phyloP scores from a whole-genome alignment of 2,113 vertebrate species.

The Calidris pugnax region DNA sequence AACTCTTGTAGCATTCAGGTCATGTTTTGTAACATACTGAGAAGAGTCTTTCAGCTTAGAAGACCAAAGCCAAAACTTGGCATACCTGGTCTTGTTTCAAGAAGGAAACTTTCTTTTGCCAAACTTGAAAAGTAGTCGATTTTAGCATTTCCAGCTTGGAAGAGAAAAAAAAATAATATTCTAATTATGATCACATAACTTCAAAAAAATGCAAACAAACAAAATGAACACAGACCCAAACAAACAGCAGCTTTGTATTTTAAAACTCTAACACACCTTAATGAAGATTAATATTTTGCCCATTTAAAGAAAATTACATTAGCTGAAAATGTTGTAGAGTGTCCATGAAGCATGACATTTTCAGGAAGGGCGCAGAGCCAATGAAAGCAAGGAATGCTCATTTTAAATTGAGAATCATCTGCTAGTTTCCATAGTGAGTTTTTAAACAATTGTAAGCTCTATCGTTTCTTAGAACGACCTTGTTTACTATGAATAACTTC shows the following conservation, averaged over 20 bases:
- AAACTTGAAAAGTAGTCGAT: not conserved
- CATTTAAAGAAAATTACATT: conserved; percentile 37
- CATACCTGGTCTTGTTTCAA: not conserved
- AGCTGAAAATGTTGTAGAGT: not conserved
- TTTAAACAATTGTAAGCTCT: conserved; percentile 3
- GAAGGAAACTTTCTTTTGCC: conserved; percentile 6
- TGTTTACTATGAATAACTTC: conserved; percentile 33
- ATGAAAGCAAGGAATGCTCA: conserved; percentile 27
- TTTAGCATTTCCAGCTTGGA: not conserved
- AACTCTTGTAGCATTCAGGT: not conserved
- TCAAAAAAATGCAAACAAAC: not conserved
- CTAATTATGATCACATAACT: not conserved
- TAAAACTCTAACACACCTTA: not conserved
- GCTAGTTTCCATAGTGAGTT: conserved; percentile 36
- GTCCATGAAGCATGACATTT: not conserved
- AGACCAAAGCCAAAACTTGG: not conserved
- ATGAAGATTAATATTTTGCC: not conserved
- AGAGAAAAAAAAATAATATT: not conserved
- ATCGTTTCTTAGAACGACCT: not conserved
- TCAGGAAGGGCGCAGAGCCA: conserved; percentile 28
- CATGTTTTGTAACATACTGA: not conserved
- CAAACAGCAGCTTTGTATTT: not conserved
- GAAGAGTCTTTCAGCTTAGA: not conserved
- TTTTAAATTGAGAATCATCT: conserved; percentile 6
- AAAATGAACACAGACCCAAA: not conserved